Evolutionary conservation across 2,113 vertebrate genomes (phyloP), one percentile per base, ranked within the genome.

Genomic region (Chlorodrepanis virens): DNA sequence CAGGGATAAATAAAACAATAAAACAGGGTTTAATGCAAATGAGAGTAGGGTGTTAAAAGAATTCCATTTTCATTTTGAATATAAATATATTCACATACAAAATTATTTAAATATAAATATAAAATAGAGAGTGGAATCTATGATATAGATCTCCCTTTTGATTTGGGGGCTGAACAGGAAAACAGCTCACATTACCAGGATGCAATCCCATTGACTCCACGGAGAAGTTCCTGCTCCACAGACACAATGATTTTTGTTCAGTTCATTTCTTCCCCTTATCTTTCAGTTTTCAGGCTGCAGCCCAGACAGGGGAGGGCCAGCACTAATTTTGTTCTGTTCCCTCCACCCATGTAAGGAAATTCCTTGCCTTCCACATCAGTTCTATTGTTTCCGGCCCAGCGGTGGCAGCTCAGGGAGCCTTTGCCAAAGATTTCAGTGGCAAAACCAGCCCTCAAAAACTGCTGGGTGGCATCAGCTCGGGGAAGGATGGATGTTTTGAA

Each of bases 311-410:
- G 83, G 49, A 80, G 71, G 61, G 19, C 19, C 59, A 79, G 54
- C 35, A 63, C 65, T 78, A 13, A 75, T 81, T 91, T 28, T 91
- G 56, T 47, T 75, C 6, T 35, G 52, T 59, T 93, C 49, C 71
- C 92, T 95, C 96, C 94, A 90, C 96, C 89, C 93, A 9, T 50
- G 24, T 47, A 63, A 96, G 89, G 92, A 96, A 97, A 88, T 95
- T 93, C 91, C 72, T 93, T 44, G 64, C 91, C 83, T 87, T 78
- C 75, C 77, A 20, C 89, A 95, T 90, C 90, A 92, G 56, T 42
- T 33, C 9, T 75, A n/a, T 57, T 93, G 79, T 92, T 95, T 96
- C 88, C 47, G 37, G 50, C 70, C 24, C 2, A 44, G 87, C 14
- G 5, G n/a, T 29, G 68, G 86, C 76, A 40, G 37, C 56, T 82